These are phyloP conservation scores for Pseudois nayaur DNA, from an alignment of 2,113 vertebrate species.

Conservation along the genomic window DNA sequence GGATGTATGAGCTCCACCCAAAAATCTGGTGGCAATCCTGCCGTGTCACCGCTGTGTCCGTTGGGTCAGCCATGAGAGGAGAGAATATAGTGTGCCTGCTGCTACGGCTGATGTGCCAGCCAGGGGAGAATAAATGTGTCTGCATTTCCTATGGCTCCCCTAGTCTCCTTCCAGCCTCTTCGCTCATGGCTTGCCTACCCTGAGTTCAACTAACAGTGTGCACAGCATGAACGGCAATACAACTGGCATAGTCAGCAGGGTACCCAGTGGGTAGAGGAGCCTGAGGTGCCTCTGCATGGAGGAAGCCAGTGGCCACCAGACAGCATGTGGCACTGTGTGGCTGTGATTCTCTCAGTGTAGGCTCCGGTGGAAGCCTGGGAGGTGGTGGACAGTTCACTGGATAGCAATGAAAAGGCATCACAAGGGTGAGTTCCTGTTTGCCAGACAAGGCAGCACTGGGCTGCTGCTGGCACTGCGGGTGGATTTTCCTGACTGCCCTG, in stretches of 20 bases:
- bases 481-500: background rate
- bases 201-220: background rate
- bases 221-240: background rate
- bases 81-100: background rate
- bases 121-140: background rate
- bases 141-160: background rate
- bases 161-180: background rate
- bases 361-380: background rate
- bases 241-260: background rate
- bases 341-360: background rate
- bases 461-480: rapidly evolving
- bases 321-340: background rate
- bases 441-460: background rate
- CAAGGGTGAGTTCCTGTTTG: background rate
- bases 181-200: background rate
- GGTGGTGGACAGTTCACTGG: background rate
- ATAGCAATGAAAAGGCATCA: background rate
- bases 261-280: background rate
- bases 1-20: background rate
- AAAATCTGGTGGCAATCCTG: background rate
- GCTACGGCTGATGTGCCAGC: background rate
- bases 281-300: background rate
- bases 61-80: background rate
- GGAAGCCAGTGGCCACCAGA: background rate
- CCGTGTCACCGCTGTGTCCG: rapidly evolving